Evolutionary conservation across 2,797 vertebrate species (phyloP), one percentile per base, ranked within the genome.

Genomic region (Cuniculus paca): DNA sequence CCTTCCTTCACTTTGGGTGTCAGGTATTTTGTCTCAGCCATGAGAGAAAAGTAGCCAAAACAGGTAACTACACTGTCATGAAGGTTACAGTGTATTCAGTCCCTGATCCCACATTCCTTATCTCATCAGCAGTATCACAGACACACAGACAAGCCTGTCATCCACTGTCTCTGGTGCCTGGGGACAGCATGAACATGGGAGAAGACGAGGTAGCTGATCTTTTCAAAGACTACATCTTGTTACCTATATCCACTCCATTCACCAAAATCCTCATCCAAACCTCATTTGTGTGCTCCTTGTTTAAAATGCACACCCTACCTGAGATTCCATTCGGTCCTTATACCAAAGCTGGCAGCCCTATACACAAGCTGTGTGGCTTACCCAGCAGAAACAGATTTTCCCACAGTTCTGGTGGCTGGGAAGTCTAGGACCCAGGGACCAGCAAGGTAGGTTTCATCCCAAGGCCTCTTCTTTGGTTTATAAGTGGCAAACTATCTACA

Each of bases 361-460:
- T 89, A 36, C 10, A 28, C 31, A 82, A 36, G 26, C 20, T 26
- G 31, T 36, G 20, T 42, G 16, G 31, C 58, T 88, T 84, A 54
- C 34, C 68, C 45, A 77, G 61, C 12, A 82, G 54, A 77, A 50
- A 50, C 39, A 28, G 31, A 61, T 26, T 65, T 92, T 92, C 34
- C 82, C 56, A 31, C 1, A 36, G n/a, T 58, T 79, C 63, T 87
- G 34, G 85, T 83, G 50, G 36, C 61, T 83, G n/a, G 26, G 34
- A 80, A n/a, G 58, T 94, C 36, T 68, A 74, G 79, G 82, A 68
- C 48, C 45, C 74, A 91, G 85, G 61, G 50, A 31, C 85, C n/a
- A 28, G 42, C 6, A 42, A 45, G n/a, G 60, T 20, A 65, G 22
- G 14, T 72, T 86, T 78, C 65, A 72, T 54, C 68, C 31, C 9